Percentiles rank a stretch among this genome's conserved stretches.
These are phyloP conservation scores for Adelphocoris suturalis DNA, from an alignment of 2,888 invertebrate genomes.

Conservation along the genomic window DNA sequence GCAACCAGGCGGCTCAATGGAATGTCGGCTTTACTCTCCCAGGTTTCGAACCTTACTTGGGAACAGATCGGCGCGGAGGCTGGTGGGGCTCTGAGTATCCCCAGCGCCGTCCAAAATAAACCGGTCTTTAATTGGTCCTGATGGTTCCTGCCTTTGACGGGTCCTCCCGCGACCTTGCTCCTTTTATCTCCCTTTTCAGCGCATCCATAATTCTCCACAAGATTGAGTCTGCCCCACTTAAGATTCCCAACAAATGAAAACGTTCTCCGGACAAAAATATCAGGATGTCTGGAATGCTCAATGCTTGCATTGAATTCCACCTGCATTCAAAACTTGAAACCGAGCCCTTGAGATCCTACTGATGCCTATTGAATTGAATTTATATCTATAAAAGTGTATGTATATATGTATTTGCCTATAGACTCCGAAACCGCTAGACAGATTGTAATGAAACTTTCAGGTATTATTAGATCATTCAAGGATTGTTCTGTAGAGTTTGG, in stretches of 20 bases:
- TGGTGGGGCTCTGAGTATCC: conserved; percentile 5
- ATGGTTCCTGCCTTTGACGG: conserved; percentile 38
- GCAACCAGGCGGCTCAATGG: conserved; percentile 70
- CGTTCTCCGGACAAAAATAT: neutral
- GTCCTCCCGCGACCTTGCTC: conserved; percentile 50
- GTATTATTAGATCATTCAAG: too few relatives aligned
- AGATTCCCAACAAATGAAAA: neutral
- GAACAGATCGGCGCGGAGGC: conserved; percentile 40
- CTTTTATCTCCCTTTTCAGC: conserved; percentile 43
- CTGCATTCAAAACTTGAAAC: too few relatives aligned
- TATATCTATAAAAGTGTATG: too few relatives aligned
- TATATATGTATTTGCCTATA: too few relatives aligned
- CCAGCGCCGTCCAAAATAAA: conserved; percentile 28
- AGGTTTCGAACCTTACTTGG: conserved; percentile 60
- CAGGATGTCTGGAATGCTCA: too few relatives aligned
- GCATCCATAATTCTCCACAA: conserved; percentile 42
- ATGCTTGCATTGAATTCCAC: too few relatives aligned
- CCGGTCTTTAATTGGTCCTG: conserved; percentile 53
- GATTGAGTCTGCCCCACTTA: conserved; percentile 14
- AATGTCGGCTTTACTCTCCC: conserved; percentile 64
- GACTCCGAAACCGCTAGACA: too few relatives aligned
- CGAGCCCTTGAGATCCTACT: too few relatives aligned
- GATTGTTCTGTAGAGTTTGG: too few relatives aligned
- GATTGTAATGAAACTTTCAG: too few relatives aligned
- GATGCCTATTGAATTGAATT: too few relatives aligned